phyloP scores from a whole-genome alignment of 2,888 invertebrate species.

The Parnassius glacialis region DNA sequence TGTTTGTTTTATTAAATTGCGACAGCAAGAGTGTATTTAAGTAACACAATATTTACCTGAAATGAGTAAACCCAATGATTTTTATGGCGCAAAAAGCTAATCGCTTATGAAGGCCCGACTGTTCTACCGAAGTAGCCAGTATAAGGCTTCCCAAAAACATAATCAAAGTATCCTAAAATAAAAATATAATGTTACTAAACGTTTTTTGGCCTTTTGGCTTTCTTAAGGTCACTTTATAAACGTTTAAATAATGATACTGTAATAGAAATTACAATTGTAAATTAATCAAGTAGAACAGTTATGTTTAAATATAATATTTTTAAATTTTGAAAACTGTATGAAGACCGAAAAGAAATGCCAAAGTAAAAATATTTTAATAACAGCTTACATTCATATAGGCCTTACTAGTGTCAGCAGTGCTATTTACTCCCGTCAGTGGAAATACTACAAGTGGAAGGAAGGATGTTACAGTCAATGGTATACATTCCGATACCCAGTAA shows the following conservation, averaged over 20 bases:
- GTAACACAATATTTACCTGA: constrained; percentile 40
- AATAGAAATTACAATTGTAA: too few species aligned
- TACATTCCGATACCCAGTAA: constrained; percentile 90
- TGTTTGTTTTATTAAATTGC: too few species aligned
- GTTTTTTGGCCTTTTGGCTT: too few species aligned
- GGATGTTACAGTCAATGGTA: constrained; percentile 89
- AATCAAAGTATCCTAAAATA: constrained; percentile 54
- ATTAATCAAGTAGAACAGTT: too few species aligned
- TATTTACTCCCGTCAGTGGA: constrained; percentile 86
- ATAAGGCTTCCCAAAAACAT: constrained; percentile 67
- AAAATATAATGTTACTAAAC: not conserved
- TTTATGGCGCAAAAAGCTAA: constrained; percentile 60
- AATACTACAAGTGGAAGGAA: constrained; percentile 88
- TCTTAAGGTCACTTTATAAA: too few species aligned
- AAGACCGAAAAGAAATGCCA: not conserved
- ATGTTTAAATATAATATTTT: too few species aligned
- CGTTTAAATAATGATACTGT: too few species aligned
- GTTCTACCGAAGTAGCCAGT: constrained; percentile 61
- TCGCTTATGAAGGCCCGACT: constrained; percentile 60
- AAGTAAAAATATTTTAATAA: not conserved
- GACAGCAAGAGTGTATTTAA: not conserved
- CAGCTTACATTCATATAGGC: constrained; percentile 64
- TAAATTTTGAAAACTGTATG: not conserved
- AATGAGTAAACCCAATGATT: constrained; percentile 60
- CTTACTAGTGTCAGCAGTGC: constrained; percentile 45